Base-by-base conservation (phyloP, 2,797 vertebrate genomes). In the Sebastes kiyomatsui region DNA sequence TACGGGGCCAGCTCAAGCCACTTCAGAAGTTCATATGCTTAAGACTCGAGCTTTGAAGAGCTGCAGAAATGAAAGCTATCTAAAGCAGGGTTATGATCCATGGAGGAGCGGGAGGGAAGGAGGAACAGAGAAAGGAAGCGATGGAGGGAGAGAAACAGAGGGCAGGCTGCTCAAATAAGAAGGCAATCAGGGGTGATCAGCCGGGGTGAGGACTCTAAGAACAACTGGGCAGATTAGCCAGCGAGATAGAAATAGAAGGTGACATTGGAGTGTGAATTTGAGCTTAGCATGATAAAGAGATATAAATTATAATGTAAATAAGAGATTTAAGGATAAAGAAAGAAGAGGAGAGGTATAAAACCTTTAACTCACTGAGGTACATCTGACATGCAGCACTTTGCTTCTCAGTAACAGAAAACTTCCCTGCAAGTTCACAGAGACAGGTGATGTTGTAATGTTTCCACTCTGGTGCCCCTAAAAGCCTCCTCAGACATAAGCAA, bases 61-160 rank as follows among this genome's bases (percentile, higher is more conserved):
- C 77, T 71, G 35, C 64, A 84, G 79, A 81, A 91, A 85, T 87
- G 70, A 90, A 92, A 93, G 89, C 83, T 88, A 89, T 93, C 89
- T 93, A 90, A 93, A 94, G 90, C 88, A 86, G 82, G 78, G 86
- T 90, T 91, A 90, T 90, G 92, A 93, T 91, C 85, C 87, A 72
- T 27, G 56, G 77, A 90, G 52, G 58, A 75, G 83, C 61, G 46
- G 59, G 58, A 85, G 76, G 64, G 65, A 80, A 69, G 61, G 69
- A 80, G 61, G 75, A 73, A 81, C 72, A 78, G 49, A 72, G 59
- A 61, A 79, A 12, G 73, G 46, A 65, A 79, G 16, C 56, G 33
- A 86, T 68, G 77, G 79, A 77, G 33, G 58, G 35, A 83, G 66
- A 62, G 64, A 77, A 75, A 83, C 23, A 60, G 59, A 85, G 59